Evolutionary conservation across 2,797 vertebrate species (phyloP).

Genomic region (Calcarius lapponicus): DNA sequence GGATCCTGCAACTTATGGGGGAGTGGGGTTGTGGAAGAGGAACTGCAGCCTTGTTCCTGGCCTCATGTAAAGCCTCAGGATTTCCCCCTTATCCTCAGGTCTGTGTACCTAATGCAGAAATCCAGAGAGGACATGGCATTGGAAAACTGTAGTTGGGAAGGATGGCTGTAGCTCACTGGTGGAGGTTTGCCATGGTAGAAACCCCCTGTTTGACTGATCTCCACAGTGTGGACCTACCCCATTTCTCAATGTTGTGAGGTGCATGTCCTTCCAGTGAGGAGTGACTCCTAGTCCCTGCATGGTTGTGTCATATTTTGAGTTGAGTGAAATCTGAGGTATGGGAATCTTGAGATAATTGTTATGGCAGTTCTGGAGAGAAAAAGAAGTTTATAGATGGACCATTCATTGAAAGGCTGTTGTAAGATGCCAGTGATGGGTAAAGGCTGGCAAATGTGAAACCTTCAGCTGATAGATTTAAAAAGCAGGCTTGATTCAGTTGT

Average conservation of each 20-base stretch:
- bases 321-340: not conserved
- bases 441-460: not conserved
- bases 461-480: not conserved
- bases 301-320: not conserved
- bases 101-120: not conserved
- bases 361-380: not conserved
- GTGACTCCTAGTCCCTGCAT: not conserved
- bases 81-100: not conserved
- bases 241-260: not conserved
- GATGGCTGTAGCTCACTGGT: not conserved
- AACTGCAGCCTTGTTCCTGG: not conserved
- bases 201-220: accelerated
- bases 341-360: not conserved
- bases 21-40: not conserved
- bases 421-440: not conserved
- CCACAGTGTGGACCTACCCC: no score
- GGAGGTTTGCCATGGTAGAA: not conserved
- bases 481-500: not conserved
- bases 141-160: not conserved
- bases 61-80: not conserved
- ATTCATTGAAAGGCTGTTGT: not conserved
- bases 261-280: not conserved
- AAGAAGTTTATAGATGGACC: not conserved
- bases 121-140: not conserved
- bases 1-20: accelerated